Percentiles rank a stretch among this genome's conserved stretches.
Evolutionary conservation across 37 sponge, comb jelly and placozoan genomes (phyloP).

Genomic region (Hexactinellida sp.): DNA sequence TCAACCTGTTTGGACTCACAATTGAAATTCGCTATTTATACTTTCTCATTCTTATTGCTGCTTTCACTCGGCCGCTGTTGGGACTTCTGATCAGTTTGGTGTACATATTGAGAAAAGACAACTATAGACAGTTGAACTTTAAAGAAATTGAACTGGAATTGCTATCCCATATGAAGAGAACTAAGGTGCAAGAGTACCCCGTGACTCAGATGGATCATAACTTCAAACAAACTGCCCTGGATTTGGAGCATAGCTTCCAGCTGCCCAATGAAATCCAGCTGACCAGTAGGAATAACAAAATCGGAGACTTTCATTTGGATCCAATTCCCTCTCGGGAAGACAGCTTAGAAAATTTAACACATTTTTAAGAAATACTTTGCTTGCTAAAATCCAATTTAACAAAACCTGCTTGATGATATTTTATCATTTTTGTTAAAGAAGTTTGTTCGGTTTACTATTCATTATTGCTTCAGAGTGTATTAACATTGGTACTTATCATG

Average conservation of each 20-base stretch:
- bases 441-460: too few species aligned
- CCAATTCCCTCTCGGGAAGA: background rate
- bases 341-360: background rate
- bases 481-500: too few species aligned
- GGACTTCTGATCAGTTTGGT: background rate
- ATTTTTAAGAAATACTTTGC: background rate
- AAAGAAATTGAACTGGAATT: background rate
- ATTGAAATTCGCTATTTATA: background rate
- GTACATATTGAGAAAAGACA: background rate
- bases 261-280: background rate
- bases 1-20: background rate
- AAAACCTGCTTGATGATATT: too few species aligned
- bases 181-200: background rate
- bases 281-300: background rate
- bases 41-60: background rate
- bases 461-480: too few species aligned
- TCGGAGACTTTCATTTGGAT: background rate
- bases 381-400: too few species aligned
- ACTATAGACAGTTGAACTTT: background rate
- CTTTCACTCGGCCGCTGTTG: background rate
- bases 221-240: background rate
- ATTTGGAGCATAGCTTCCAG: background rate
- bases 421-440: too few species aligned
- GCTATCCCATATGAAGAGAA: background rate
- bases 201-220: background rate